Conservation (phyloP, 2,113 vertebrate genomes). For the Aphyosemion australe region DNA sequence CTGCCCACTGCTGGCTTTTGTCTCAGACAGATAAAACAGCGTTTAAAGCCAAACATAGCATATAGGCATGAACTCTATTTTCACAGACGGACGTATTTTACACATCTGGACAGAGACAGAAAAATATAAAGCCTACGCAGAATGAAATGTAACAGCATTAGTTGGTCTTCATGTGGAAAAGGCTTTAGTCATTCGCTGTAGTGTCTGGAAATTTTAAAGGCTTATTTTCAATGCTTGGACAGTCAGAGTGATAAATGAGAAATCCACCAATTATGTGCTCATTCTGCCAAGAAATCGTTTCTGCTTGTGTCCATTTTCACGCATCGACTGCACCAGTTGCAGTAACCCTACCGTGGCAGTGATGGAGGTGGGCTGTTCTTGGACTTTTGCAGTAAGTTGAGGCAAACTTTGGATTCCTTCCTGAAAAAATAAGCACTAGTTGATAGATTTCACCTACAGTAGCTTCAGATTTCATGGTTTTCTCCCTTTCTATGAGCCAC, state of each 20-base stretch:
- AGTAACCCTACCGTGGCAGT: background rate
- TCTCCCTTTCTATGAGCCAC: background rate
- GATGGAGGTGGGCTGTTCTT: constrained; percentile 7
- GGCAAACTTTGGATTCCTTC: background rate
- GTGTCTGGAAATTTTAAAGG: constrained; percentile 1
- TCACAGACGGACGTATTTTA: constrained; percentile 23
- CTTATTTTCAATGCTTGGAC: background rate
- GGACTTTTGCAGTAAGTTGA: background rate
- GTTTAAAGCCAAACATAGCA: constrained; percentile 26
- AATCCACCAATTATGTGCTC: background rate
- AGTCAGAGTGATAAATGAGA: constrained; percentile 1
- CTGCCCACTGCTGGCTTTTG: constrained; percentile 22
- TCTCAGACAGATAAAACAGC: constrained; percentile 33
- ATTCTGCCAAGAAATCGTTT: constrained; percentile 6
- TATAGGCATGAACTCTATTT: constrained; percentile 33
- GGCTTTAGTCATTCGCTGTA: background rate
- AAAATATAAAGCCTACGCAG: background rate
- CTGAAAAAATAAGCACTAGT: background rate
- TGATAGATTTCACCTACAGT: background rate
- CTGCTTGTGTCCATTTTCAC: constrained; percentile 2
- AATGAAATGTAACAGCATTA: background rate
- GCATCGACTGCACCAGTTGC: background rate
- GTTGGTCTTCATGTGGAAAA: background rate
- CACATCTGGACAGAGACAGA: background rate
- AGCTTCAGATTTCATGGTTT: background rate